A percentile compares a stretch with the other conserved stretches of the same genome.
Conservation (phyloP, 2,797 vertebrate species). For the Thunnus albacares region DNA sequence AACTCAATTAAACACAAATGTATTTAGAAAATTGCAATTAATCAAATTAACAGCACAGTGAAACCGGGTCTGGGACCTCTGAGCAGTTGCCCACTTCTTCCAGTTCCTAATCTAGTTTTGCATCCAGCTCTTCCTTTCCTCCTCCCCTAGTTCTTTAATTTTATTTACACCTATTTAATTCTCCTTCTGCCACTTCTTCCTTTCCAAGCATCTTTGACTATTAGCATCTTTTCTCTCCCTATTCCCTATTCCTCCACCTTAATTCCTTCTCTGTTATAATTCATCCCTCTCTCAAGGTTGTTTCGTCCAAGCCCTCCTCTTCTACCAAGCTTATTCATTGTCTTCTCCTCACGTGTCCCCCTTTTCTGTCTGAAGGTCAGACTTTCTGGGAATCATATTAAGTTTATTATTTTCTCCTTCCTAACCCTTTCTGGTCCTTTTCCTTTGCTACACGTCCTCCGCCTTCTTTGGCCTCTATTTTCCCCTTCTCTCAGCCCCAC, state of each 20-base stretch:
- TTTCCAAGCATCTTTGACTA: not conserved
- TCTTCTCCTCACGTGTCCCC: slow-evolving; percentile 14
- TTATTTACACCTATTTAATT: not conserved
- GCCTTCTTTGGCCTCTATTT: not conserved
- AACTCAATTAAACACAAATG: not conserved
- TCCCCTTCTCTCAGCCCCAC: not conserved
- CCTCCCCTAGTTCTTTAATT: not conserved
- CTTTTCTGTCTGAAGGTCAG: slow-evolving; percentile 58
- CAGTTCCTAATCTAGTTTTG: not conserved
- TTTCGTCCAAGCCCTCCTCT: slow-evolving; percentile 22
- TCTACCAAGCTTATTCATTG: slow-evolving; percentile 22
- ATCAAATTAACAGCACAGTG: not conserved
- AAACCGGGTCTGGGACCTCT: not conserved
- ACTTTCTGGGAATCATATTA: slow-evolving; percentile 26
- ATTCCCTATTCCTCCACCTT: slow-evolving; percentile 9
- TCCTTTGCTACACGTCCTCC: not conserved
- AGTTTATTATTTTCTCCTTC: slow-evolving; percentile 33
- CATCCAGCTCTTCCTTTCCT: not conserved
- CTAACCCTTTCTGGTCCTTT: slow-evolving; percentile 4
- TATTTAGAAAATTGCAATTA: not conserved
- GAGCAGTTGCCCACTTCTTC: not conserved
- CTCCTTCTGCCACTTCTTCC: not conserved
- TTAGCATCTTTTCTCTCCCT: not conserved
- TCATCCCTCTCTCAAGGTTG: slow-evolving; percentile 44
- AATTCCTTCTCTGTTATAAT: slow-evolving; percentile 36